These are phyloP conservation scores for Tetropium fuscum DNA, from an alignment of 2,888 invertebrate genomes.

Conservation along the genomic window DNA sequence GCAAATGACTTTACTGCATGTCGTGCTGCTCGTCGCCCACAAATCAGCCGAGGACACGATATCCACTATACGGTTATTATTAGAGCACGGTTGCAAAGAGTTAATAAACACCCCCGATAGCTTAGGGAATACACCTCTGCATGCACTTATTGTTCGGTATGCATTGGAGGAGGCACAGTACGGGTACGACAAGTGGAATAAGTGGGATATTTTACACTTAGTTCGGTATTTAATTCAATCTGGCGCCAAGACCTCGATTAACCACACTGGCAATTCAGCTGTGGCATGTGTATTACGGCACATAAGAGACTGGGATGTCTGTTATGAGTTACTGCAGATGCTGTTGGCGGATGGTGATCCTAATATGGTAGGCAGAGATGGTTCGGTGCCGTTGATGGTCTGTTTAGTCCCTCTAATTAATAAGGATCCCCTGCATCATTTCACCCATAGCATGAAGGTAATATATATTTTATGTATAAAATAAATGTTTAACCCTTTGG, in stretches of 20 bases:
- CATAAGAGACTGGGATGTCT: slow-evolving; percentile 77
- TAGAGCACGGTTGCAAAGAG: slow-evolving; percentile 80
- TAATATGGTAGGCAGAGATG: slow-evolving; percentile 78
- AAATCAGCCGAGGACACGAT: slow-evolving; percentile 79
- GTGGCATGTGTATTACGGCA: slow-evolving; percentile 78
- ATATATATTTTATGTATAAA: background rate
- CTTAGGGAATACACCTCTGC: slow-evolving; percentile 81
- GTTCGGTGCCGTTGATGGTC: slow-evolving; percentile 80
- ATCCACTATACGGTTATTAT: slow-evolving; percentile 74
- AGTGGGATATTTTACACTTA: slow-evolving; percentile 80
- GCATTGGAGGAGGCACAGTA: slow-evolving; percentile 77
- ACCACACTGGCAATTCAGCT: slow-evolving; percentile 77
- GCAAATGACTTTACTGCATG: slow-evolving; percentile 78
- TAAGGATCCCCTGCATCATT: slow-evolving; percentile 79
- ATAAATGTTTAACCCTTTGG: too few relatives aligned
- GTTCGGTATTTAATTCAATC: slow-evolving; percentile 73
- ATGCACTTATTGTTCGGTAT: slow-evolving; percentile 74
- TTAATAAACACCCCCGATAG: slow-evolving; percentile 79
- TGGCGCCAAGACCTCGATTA: slow-evolving; percentile 76
- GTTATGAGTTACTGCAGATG: slow-evolving; percentile 73
- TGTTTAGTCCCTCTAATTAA: slow-evolving; percentile 80
- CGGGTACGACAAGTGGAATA: slow-evolving; percentile 78
- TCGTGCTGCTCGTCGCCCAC: slow-evolving; percentile 76
- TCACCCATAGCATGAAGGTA: slow-evolving; percentile 80
- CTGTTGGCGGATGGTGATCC: slow-evolving; percentile 72